Percentiles rank a stretch among this genome's conserved stretches.
These are phyloP conservation scores for Bradypus variegatus DNA, from an alignment of 2,797 vertebrate species.

Conservation along the genomic window DNA sequence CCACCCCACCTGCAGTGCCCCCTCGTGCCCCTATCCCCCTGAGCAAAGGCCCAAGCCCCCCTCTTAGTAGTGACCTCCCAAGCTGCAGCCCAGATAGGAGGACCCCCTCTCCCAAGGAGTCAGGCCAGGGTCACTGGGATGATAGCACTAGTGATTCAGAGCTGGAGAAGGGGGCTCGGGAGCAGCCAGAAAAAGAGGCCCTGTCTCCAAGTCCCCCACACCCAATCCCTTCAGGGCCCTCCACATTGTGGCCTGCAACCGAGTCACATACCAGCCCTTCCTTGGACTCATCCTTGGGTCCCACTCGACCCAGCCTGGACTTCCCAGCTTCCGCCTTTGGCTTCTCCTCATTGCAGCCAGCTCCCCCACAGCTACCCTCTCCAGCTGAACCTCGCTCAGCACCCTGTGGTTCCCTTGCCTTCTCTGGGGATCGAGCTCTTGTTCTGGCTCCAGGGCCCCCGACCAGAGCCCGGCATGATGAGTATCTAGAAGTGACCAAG, in stretches of 20 bases:
- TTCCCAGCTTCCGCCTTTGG: slow-evolving; percentile 77
- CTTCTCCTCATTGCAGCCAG: slow-evolving; percentile 83
- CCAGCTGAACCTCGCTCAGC: slow-evolving; percentile 66
- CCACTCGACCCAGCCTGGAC: slow-evolving; percentile 64
- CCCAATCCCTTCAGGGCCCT: background rate
- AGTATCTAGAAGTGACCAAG: slow-evolving; percentile 92
- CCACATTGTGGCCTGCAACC: slow-evolving; percentile 42
- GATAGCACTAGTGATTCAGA: slow-evolving; percentile 81
- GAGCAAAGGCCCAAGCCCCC: slow-evolving; percentile 44
- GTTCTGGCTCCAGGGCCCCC: slow-evolving; percentile 71
- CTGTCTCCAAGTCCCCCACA: slow-evolving; percentile 59
- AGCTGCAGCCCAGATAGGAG: slow-evolving; percentile 49
- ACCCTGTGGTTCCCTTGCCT: slow-evolving; percentile 82
- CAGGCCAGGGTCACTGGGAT: slow-evolving; percentile 51
- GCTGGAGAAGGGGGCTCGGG: slow-evolving; percentile 88
- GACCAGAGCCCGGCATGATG: slow-evolving; percentile 78
- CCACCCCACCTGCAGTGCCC: slow-evolving; percentile 56
- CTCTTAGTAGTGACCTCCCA: slow-evolving; percentile 73
- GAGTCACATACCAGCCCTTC: slow-evolving; percentile 34
- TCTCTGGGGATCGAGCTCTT: slow-evolving; percentile 79
- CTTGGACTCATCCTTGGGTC: slow-evolving; percentile 38
- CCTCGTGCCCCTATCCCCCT: slow-evolving; percentile 50
- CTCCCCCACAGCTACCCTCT: slow-evolving; percentile 73
- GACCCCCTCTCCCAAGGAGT: slow-evolving; percentile 69
- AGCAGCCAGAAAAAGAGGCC: slow-evolving; percentile 85